phyloP scores from a whole-genome alignment of 2,797 vertebrate species.

The Sciaenops ocellatus region DNA sequence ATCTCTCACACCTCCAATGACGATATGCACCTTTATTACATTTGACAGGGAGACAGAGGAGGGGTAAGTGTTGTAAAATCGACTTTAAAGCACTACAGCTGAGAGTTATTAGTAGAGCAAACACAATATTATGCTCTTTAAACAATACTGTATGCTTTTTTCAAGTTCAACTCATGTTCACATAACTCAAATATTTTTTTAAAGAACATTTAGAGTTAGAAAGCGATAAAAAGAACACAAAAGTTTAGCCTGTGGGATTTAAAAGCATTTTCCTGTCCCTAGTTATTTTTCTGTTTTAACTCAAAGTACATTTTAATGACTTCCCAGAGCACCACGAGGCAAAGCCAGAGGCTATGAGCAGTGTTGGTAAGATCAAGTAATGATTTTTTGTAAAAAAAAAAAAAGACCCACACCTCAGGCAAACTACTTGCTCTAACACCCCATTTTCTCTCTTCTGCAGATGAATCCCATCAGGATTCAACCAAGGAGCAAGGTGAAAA shows the following conservation, averaged over 20 bases:
- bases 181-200: constrained; percentile 1
- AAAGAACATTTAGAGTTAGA: not conserved
- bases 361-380: constrained; percentile 58
- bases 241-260: not conserved
- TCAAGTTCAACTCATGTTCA: not conserved
- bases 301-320: constrained; percentile 8
- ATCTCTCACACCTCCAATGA: not conserved
- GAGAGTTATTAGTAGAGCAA: not conserved
- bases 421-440: constrained; percentile 7
- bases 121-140: not conserved
- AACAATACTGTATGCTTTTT: not conserved
- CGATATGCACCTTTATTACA: constrained; percentile 3
- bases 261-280: not conserved
- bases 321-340: constrained; percentile 64
- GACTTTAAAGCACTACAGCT: not conserved
- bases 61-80: constrained; percentile 50
- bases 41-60: constrained; percentile 65
- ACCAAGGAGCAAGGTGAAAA: constrained; percentile 67
- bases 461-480: constrained; percentile 55
- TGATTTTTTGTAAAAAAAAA: not conserved
- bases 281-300: not conserved
- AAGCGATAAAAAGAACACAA: not conserved
- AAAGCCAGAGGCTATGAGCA: constrained; percentile 51
- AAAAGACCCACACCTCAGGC: too few species aligned
- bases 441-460: constrained; percentile 43